These are phyloP conservation scores for Sinodicranocentrus sp. DNA, from an alignment of 2,888 invertebrate species.

Conservation along the genomic window DNA sequence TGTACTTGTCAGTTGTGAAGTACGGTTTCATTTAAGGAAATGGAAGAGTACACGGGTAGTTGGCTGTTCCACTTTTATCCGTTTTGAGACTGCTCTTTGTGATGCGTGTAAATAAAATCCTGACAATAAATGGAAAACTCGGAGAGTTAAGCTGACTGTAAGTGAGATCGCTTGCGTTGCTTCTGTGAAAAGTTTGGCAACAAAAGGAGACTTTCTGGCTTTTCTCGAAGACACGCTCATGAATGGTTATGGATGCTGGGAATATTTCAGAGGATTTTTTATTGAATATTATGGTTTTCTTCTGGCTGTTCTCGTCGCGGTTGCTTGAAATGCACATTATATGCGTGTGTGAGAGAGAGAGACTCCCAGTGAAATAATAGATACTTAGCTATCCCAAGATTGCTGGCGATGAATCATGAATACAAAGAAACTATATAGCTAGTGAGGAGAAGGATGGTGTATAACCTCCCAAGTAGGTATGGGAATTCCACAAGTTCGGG, in stretches of 20 bases:
- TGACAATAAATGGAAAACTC: constrained; percentile 49
- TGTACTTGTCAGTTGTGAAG: background rate
- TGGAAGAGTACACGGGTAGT: constrained; percentile 36
- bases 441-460: background rate
- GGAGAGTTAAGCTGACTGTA: constrained; percentile 32
- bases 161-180: constrained; percentile 26
- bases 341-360: background rate
- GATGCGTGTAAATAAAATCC: constrained; percentile 47
- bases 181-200: constrained; percentile 46
- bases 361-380: background rate
- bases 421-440: constrained; percentile 1
- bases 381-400: background rate
- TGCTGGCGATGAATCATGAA: constrained; percentile 17
- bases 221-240: constrained; percentile 20
- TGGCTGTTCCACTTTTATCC: constrained; percentile 36
- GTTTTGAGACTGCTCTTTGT: constrained; percentile 17
- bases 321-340: constrained; percentile 1
- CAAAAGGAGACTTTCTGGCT: constrained; percentile 47
- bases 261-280: constrained; percentile 44
- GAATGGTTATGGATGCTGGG: constrained; percentile 37
- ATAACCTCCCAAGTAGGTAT: background rate
- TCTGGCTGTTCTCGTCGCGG: background rate
- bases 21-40: background rate
- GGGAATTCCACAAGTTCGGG: constrained; percentile 9
- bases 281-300: constrained; percentile 61